phyloP scores from a whole-genome alignment of 2,113 vertebrate genomes.

The Todiramphus chloris region DNA sequence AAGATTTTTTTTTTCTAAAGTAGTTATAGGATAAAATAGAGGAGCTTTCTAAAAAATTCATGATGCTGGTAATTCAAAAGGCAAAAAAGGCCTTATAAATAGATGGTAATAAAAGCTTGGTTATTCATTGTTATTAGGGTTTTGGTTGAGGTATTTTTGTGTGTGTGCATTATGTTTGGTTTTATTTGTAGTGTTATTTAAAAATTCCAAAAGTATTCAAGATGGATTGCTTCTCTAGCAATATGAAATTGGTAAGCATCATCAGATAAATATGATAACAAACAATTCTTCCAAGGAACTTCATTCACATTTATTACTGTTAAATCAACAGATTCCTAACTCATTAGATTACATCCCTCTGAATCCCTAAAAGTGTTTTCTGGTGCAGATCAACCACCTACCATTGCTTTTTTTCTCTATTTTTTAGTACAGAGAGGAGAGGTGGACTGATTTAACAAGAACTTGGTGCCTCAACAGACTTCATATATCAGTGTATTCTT shows the following conservation, averaged over 20 bases:
- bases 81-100: neutral
- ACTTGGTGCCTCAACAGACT: neutral
- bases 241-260: neutral
- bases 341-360: neutral
- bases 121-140: neutral
- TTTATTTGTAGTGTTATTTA: neutral
- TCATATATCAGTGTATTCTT: neutral
- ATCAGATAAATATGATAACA: neutral
- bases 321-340: neutral
- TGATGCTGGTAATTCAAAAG: neutral
- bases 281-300: neutral
- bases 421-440: neutral
- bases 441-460: neutral
- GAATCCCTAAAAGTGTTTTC: neutral
- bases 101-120: neutral
- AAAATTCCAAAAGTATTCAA: neutral
- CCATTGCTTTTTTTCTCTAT: neutral
- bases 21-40: neutral
- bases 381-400: neutral
- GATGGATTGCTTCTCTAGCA: rapidly evolving
- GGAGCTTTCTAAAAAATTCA: neutral
- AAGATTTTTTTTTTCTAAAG: neutral
- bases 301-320: neutral
- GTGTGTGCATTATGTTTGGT: too few relatives aligned
- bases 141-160: neutral